phyloP scores from a whole-genome alignment of 2,113 vertebrate genomes.

The Mormyrus iriodes region DNA sequence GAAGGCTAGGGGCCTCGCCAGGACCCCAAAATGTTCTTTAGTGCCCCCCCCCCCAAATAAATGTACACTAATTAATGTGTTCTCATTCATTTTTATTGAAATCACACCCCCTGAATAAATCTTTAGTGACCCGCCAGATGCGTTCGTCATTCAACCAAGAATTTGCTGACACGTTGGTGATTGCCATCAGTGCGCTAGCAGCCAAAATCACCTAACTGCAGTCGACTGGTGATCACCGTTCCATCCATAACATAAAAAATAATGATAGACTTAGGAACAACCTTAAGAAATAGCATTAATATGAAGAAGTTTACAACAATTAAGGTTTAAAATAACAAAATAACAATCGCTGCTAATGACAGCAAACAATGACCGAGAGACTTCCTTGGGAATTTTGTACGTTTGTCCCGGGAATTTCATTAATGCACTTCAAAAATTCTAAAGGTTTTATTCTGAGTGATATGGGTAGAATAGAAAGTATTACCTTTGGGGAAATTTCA shows the following conservation, averaged over 20 bases:
- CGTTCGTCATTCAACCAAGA: not conserved
- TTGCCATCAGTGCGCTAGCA: not conserved
- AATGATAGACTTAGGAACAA: not conserved
- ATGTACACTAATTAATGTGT: not conserved
- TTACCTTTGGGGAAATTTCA: not conserved
- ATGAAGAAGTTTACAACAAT: not conserved
- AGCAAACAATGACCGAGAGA: not conserved
- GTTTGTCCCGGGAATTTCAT: not conserved
- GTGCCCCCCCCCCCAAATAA: not conserved
- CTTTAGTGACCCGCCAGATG: not conserved
- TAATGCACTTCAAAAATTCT: not conserved
- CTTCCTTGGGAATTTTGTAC: not conserved
- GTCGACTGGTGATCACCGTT: not conserved
- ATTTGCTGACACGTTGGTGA: not conserved
- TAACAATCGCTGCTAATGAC: not conserved
- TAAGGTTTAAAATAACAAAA: not conserved
- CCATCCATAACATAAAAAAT: not conserved
- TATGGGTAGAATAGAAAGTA: not conserved
- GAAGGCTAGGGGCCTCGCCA: not conserved
- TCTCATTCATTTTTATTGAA: not conserved
- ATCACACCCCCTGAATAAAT: not conserved
- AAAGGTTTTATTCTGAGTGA: not conserved
- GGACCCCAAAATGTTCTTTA: not conserved
- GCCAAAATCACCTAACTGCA: not conserved
- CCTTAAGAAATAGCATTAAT: not conserved